A percentile compares a stretch with the other conserved stretches of the same genome.
phyloP scores from a whole-genome alignment of 2,113 vertebrate genomes.

The Oryzias javanicus region DNA sequence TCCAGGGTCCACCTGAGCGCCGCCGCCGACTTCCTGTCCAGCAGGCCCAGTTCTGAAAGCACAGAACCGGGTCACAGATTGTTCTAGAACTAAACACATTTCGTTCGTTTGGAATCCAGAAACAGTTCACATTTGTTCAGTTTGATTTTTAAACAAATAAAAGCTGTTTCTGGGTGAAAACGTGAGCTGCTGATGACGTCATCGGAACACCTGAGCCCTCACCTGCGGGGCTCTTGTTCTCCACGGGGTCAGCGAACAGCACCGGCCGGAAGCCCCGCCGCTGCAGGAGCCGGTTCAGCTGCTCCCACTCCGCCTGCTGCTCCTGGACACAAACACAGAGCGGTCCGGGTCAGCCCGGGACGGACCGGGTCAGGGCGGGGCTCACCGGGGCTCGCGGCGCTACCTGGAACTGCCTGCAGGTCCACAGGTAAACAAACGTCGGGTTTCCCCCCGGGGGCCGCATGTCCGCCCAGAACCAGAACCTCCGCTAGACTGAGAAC shows the following conservation, averaged over 20 bases:
- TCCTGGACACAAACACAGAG: slow-evolving; percentile 43
- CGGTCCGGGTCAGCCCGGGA: too few species aligned
- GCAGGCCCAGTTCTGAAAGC: slow-evolving; percentile 77
- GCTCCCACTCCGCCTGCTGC: slow-evolving; percentile 85
- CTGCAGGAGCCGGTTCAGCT: slow-evolving; percentile 78
- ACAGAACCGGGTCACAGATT: not conserved
- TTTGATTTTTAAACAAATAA: too few species aligned
- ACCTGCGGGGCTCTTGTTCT: slow-evolving; percentile 77
- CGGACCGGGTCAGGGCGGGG: not conserved
- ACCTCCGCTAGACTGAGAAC: too few species aligned
- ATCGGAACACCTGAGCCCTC: not conserved
- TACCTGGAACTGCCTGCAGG: slow-evolving; percentile 71
- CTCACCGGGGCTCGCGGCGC: not conserved
- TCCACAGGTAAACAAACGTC: slow-evolving; percentile 74
- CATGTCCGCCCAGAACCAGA: too few species aligned
- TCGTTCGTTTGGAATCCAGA: too few species aligned
- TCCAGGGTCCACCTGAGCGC: slow-evolving; percentile 79
- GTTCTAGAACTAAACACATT: too few species aligned
- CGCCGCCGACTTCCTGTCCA: slow-evolving; percentile 79
- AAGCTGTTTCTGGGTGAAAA: too few species aligned
- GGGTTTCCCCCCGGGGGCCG: slow-evolving; percentile 25
- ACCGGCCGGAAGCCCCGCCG: slow-evolving; percentile 82
- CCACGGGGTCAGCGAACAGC: slow-evolving; percentile 67
- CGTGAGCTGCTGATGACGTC: not conserved
- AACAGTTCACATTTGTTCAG: too few species aligned